Evolutionary conservation across 2,888 invertebrate genomes (phyloP), one percentile per base, ranked within the genome.

Genomic region (Abrostola triplasia): DNA sequence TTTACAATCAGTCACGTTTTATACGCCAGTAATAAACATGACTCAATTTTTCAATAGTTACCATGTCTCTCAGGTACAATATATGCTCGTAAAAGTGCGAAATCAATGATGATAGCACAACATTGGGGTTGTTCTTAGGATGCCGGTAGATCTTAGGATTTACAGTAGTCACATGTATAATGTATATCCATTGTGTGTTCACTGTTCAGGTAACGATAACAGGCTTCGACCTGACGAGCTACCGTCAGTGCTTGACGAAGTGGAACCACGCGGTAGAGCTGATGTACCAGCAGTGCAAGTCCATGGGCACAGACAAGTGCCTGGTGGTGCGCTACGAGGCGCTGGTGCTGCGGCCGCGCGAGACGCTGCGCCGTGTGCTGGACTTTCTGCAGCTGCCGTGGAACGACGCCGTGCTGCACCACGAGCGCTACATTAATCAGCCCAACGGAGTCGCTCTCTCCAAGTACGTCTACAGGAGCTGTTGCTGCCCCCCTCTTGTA

Each of bases 261-360:
- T 99, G 99, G 99, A 99, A 99, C 94, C 97, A 97, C 86, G 99
- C 99, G 44, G 98, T 98, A 88, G 97, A 98, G 91, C 96, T 97
- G 67, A 99, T 99, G 99, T 97, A 98, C 93, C 96, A 96, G 83
- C 98, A 99, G 95, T 99, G 99, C 94, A 96, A 96, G 81, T 96
- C 97, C 86, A 95, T 98, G 80, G 98, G 98, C 54, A 90, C 96
- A 64, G 93, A 95, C 58, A 96, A 96, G 82, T 99, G 99, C 92
- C 95, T 99, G 92, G 96, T 97, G 93, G 96, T 99, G 64, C 98
- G 98, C 86, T 99, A 99, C 94, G 99, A 99, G 94, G 98, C 99
- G 93, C 96, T 99, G 84, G 99, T 99, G 81, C 96, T 99, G 80
- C 98, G 98, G 93, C 99, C 99, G 8, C 96, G 96, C 73, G 95